These are phyloP conservation scores for Phania funesta DNA, from an alignment of 2,888 invertebrate species.

Conservation along the genomic window DNA sequence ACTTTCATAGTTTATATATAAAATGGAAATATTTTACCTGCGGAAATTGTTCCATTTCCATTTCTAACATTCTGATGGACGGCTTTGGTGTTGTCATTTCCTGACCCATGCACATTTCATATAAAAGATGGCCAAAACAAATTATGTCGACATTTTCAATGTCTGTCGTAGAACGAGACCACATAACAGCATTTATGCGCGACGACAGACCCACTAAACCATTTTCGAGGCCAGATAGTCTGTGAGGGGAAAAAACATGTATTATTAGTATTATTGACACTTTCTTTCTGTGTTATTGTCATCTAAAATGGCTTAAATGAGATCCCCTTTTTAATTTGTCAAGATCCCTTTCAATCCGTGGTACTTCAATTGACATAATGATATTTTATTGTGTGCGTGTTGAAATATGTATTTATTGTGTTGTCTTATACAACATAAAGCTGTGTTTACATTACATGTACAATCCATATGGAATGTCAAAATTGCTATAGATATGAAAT, in stretches of 20 bases:
- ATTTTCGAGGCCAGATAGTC: slow-evolving; percentile 93
- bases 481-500: too few relatives aligned
- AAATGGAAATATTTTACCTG: slow-evolving; percentile 82
- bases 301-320: slow-evolving; percentile 31
- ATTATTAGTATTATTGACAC: neutral
- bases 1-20: neutral
- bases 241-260: slow-evolving; percentile 72
- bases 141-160: slow-evolving; percentile 84
- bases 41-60: slow-evolving; percentile 86
- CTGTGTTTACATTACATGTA: too few relatives aligned
- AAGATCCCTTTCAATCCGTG: neutral
- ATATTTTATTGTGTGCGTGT: slow-evolving; percentile 1
- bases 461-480: too few relatives aligned
- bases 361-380: neutral
- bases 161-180: slow-evolving; percentile 80
- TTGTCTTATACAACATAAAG: too few relatives aligned
- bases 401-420: neutral
- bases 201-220: slow-evolving; percentile 87
- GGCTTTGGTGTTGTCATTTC: slow-evolving; percentile 89
- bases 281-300: neutral
- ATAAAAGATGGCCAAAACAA: slow-evolving; percentile 91
- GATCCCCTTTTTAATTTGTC: neutral
- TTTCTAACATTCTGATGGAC: slow-evolving; percentile 86
- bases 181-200: slow-evolving; percentile 82
- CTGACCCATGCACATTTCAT: slow-evolving; percentile 94